phyloP scores from a whole-genome alignment of 2,797 vertebrate genomes.

The Liparis tanakae region DNA sequence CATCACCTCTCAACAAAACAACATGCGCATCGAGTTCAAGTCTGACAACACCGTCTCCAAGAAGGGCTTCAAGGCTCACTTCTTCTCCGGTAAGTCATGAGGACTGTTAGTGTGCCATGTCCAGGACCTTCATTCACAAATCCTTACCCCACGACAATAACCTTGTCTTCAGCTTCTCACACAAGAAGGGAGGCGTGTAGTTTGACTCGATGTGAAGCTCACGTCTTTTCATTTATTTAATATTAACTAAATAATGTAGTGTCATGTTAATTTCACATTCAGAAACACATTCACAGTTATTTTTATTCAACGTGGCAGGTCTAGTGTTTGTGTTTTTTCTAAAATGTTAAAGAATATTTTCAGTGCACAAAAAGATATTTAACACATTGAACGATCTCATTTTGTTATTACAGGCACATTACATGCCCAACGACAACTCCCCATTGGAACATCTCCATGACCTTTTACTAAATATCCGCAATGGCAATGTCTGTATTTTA shows the following conservation, averaged over 20 bases:
- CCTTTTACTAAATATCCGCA: not conserved
- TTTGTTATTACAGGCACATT: not conserved
- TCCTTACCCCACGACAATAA: not conserved
- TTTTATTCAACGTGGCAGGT: not conserved
- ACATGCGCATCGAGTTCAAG: constrained; percentile 97
- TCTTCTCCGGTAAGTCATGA: constrained; percentile 90
- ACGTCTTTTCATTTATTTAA: not conserved
- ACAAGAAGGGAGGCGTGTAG: not conserved
- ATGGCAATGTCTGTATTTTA: not conserved
- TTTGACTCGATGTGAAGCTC: not conserved
- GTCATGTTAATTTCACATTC: constrained; percentile 3
- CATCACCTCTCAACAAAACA: constrained; percentile 96
- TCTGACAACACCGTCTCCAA: constrained; percentile 98
- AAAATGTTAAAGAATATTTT: not conserved
- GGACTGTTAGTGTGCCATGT: not conserved
- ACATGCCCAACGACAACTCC: not conserved
- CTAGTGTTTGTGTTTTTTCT: not conserved
- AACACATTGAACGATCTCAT: not conserved
- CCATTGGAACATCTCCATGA: not conserved
- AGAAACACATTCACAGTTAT: not conserved
- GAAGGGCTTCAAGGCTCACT: constrained; percentile 96
- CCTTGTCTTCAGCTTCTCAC: not conserved
- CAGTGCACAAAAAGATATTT: not conserved
- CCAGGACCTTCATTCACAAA: not conserved
- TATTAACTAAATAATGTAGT: not conserved